Percentiles rank a stretch among this genome's conserved stretches.
phyloP scores from a whole-genome alignment of 2,113 vertebrate species.

The Gymnobelideus leadbeateri region DNA sequence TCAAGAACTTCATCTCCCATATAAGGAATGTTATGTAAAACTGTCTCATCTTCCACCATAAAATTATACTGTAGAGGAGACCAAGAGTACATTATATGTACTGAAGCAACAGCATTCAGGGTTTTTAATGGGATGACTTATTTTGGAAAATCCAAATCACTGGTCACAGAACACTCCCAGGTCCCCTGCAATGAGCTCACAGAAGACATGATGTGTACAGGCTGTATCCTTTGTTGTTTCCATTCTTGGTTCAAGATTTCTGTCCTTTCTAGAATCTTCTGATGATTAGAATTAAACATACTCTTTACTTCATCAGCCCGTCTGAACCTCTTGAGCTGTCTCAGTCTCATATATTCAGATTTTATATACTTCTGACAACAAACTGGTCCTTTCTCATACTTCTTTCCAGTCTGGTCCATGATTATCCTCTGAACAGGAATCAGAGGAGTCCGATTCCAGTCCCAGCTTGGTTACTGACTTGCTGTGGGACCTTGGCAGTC shows the following conservation, averaged over 20 bases:
- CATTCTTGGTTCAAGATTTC: constrained; percentile 98
- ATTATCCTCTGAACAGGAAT: too few species aligned
- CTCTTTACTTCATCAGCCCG: constrained; percentile 99
- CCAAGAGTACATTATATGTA: constrained; percentile 99
- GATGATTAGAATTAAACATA: constrained; percentile 98
- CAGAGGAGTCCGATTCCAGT: too few species aligned
- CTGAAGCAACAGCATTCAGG: constrained; percentile 97
- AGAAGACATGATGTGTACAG: constrained; percentile 98
- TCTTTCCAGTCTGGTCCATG: constrained; percentile 99
- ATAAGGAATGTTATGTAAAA: constrained; percentile 99
- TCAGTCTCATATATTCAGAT: constrained; percentile 97
- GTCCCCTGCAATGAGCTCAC: constrained; percentile 97
- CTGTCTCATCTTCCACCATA: constrained; percentile 99
- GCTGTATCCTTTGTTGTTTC: constrained; percentile 96
- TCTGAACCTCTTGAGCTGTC: constrained; percentile 97
- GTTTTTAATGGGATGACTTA: constrained; percentile 99
- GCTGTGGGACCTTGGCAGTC: too few species aligned
- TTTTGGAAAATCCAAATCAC: constrained; percentile 94
- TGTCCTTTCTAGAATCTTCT: constrained; percentile 97
- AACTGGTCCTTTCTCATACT: constrained; percentile 96
- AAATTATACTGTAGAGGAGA: constrained; percentile 99
- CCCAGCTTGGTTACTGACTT: too few species aligned
- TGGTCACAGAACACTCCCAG: constrained; percentile 98
- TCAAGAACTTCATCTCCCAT: constrained; percentile 99
- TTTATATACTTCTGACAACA: constrained; percentile 98